These are phyloP conservation scores for Hippocampus comes DNA, from an alignment of 2,113 vertebrate genomes.

Conservation along the genomic window DNA sequence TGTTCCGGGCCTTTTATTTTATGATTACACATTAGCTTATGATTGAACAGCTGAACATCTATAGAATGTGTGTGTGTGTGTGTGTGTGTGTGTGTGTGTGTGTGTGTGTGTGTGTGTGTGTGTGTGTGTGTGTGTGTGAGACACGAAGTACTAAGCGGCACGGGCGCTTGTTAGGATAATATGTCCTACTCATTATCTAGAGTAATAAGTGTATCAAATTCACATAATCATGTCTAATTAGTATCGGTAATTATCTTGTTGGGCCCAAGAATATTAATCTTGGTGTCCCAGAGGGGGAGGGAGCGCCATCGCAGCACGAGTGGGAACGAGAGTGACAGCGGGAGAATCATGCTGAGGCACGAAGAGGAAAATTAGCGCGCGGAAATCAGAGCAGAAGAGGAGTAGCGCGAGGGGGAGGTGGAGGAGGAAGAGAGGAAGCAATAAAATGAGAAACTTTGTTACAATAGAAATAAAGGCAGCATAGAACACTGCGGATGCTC, in stretches of 20 bases:
- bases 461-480: conserved; percentile 20
- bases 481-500: conserved; percentile 10
- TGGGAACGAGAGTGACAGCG: conserved; percentile 56
- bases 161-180: conserved; percentile 81
- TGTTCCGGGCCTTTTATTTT: conserved; percentile 47
- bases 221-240: conserved; percentile 99
- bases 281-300: conserved; percentile 82
- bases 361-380: conserved; percentile 73
- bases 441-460: conserved; percentile 58
- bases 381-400: conserved; percentile 72
- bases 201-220: conserved; percentile 93
- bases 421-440: conserved; percentile 35
- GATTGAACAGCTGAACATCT: conserved; percentile 66
- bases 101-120: conserved; percentile 16
- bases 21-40: conserved; percentile 56
- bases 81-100: conserved; percentile 52
- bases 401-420: conserved; percentile 33
- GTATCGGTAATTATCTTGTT: conserved; percentile 98
- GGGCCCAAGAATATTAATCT: conserved; percentile 93
- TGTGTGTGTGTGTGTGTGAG: conserved; percentile 49
- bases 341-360: conserved; percentile 67
- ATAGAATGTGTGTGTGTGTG: conserved; percentile 31
- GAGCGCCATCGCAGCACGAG: conserved; percentile 73
- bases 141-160: conserved; percentile 73
- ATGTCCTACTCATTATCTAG: conserved; percentile 83